Conservation (phyloP, 2,797 vertebrate species). For the Catharus ustulatus region DNA sequence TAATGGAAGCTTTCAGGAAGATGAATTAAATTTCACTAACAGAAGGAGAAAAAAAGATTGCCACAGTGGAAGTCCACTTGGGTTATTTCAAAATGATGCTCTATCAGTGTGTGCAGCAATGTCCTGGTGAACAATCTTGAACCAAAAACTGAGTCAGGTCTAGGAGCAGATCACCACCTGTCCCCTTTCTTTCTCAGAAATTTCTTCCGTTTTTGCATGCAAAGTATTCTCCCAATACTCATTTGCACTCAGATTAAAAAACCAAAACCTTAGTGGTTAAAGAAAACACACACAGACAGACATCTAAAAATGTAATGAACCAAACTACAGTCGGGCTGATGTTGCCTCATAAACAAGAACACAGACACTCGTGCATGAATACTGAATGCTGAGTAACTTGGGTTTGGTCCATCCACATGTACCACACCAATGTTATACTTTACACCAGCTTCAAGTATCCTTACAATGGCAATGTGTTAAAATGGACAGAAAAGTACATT, state of each 20-base stretch:
- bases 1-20: conserved; percentile 64
- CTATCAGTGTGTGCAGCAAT: background rate
- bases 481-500: background rate
- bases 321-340: background rate
- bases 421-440: background rate
- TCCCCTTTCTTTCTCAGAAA: background rate
- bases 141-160: background rate
- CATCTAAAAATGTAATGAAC: background rate
- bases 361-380: rapidly evolving
- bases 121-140: background rate
- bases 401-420: background rate
- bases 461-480: background rate
- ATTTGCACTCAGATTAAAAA: background rate
- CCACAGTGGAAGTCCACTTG: background rate
- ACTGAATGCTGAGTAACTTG: background rate
- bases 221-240: background rate
- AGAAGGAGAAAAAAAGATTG: conserved; percentile 27
- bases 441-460: background rate
- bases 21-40: conserved; percentile 64
- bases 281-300: background rate
- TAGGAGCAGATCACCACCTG: background rate
- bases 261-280: background rate
- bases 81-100: conserved; percentile 36
- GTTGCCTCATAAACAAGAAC: background rate
- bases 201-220: background rate